Percentiles rank a stretch among this genome's conserved stretches.
These are phyloP conservation scores for Cydia fagiglandana DNA, from an alignment of 1,140 invertebrate species.

Conservation along the genomic window DNA sequence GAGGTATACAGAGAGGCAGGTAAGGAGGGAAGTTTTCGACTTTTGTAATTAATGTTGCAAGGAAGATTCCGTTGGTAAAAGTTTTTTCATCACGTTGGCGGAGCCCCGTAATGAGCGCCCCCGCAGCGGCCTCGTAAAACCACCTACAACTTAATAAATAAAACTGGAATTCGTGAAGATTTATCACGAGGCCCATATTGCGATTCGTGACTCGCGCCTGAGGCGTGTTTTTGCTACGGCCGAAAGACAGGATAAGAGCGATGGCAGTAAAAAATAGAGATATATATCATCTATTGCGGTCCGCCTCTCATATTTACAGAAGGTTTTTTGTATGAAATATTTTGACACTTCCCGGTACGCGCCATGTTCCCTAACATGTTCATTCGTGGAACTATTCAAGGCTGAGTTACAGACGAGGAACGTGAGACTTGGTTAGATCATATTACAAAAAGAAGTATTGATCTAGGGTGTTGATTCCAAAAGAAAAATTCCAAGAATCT, in stretches of 20 bases:
- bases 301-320: constrained; percentile 58
- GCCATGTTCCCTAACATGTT: constrained; percentile 47
- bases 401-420: constrained; percentile 32
- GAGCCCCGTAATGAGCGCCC: constrained; percentile 66
- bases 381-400: constrained; percentile 56
- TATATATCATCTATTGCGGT: constrained; percentile 55
- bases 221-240: constrained; percentile 51
- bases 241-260: constrained; percentile 46
- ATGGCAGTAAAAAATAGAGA: constrained; percentile 64
- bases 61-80: constrained; percentile 67
- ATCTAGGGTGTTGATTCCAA: background rate
- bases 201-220: constrained; percentile 58
- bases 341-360: constrained; percentile 74
- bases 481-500: background rate
- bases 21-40: constrained; percentile 51
- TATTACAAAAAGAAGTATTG: background rate
- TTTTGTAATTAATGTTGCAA: constrained; percentile 75
- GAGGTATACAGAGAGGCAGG: background rate
- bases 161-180: constrained; percentile 73
- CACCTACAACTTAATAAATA: constrained; percentile 78
- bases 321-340: constrained; percentile 65
- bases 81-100: constrained; percentile 69
- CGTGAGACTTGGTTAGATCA: constrained; percentile 1
- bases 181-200: constrained; percentile 69
- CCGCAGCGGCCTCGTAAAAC: constrained; percentile 73